These are phyloP conservation scores for Troides aeacus DNA, from an alignment of 2,888 invertebrate species.

Conservation along the genomic window DNA sequence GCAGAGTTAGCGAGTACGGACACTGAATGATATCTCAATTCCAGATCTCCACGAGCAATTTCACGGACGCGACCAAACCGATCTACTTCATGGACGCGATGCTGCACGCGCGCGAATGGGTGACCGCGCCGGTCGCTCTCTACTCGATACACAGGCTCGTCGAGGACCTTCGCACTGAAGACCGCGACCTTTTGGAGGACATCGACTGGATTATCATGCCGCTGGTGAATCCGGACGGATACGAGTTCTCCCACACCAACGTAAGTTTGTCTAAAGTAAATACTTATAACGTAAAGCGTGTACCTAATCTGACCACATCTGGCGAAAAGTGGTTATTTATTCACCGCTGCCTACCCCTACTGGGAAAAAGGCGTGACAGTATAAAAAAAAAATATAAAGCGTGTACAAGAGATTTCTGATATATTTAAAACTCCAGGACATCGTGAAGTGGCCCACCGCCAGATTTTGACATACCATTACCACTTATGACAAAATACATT, in stretches of 20 bases:
- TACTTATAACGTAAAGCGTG: no score
- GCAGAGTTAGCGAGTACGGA: no score
- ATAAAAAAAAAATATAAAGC: no score
- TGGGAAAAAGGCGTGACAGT: no score
- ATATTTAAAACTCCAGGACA: no score
- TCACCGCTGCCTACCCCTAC: no score
- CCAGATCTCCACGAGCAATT: constrained; percentile 26
- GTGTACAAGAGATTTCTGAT: no score
- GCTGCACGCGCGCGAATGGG: constrained; percentile 86
- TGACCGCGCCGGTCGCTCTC: constrained; percentile 80
- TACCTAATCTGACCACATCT: no score
- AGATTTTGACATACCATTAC: no score
- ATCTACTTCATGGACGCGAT: constrained; percentile 78
- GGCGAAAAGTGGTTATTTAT: no score
- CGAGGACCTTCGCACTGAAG: constrained; percentile 60
- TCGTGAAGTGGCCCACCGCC: no score
- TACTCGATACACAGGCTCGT: constrained; percentile 81
- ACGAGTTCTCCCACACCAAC: constrained; percentile 78
- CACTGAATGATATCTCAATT: background rate
- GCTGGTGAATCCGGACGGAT: constrained; percentile 86
- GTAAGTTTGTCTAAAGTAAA: constrained; percentile 42
- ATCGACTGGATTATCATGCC: constrained; percentile 85
- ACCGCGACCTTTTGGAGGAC: constrained; percentile 69
- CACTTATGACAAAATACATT: no score
- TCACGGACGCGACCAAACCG: constrained; percentile 57